Base-by-base conservation (phyloP, 2,797 vertebrate genomes). In the Aratinga solstitialis region DNA sequence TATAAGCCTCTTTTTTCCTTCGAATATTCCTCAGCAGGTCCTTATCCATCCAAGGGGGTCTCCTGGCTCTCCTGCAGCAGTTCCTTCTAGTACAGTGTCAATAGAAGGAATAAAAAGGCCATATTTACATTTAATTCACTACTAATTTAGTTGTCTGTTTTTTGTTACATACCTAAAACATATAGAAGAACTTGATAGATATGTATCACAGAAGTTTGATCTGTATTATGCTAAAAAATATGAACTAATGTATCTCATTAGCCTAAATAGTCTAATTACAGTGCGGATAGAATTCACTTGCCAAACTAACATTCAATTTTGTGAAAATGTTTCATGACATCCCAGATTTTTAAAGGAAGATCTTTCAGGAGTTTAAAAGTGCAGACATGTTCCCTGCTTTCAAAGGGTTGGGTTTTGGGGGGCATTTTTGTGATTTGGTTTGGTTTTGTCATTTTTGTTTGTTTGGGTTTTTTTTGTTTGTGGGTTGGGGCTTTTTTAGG, bases 401-500 rank as follows among this genome's bases (percentile, higher is more conserved):
- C 45, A 56, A 68, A 68, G 43, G 9, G 12, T 13, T 71, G 11
- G 12, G 13, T 3, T 20, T 30, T 42, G 18, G 27, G 24, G 26
- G 23, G 7, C 22, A 34, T 24, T 59, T 16, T 42, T 40, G n/a
- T 36, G 7, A 2, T 16, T n/a, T 3, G 5, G 2, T 5, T 22
- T 65, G 56, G 22, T 34, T 58, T 58, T 59, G n/a, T 24, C 10
- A 3, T 24, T 58, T 34, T 58, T 34, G n/a, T 34, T 58, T 34
- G 30, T 20, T 54, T 54, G 53, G 32, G 20, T 1, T n/a, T 56
- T 58, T 54, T 85, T 43, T 42, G 14, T 16, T 42, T 40, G 56
- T 34, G 22, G 9, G 4, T 13, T 36, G 3, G 5, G 2, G 1
- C 18, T 56, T 45, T 45, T 50, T 62, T 2, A 3, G 13, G 0